phyloP scores from a whole-genome alignment of 1,140 invertebrate genomes.

The Prorops nasuta region DNA sequence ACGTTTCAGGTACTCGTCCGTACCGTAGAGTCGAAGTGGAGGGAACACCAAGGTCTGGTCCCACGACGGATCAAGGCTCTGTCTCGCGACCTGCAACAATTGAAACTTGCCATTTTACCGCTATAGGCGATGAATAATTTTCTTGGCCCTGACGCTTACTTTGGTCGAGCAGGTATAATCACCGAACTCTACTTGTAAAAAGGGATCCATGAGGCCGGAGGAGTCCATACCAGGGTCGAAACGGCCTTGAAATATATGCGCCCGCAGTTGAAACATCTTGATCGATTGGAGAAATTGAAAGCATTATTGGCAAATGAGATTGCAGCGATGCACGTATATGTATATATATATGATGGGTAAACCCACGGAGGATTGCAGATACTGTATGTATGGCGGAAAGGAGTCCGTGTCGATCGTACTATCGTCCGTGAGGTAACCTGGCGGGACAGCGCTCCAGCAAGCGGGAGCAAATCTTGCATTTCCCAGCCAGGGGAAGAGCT shows the following conservation, averaged over 20 bases:
- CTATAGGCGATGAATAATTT: no score
- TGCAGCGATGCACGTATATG: background rate
- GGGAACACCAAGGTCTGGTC: slow-evolving; percentile 60
- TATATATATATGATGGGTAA: background rate
- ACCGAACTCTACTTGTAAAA: slow-evolving; percentile 54
- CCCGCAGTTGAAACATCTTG: slow-evolving; percentile 56
- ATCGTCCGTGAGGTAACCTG: slow-evolving; percentile 42
- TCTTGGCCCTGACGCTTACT: slow-evolving; percentile 27
- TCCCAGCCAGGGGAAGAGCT: slow-evolving; percentile 50
- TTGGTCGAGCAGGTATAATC: slow-evolving; percentile 41
- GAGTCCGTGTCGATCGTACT: slow-evolving; percentile 20
- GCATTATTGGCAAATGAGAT: background rate
- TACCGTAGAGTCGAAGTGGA: slow-evolving; percentile 53
- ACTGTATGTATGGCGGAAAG: slow-evolving; percentile 39
- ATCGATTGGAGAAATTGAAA: background rate
- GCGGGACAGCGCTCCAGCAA: slow-evolving; percentile 46
- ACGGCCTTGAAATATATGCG: slow-evolving; percentile 64
- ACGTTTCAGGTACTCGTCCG: slow-evolving; percentile 48
- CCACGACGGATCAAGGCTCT: slow-evolving; percentile 62
- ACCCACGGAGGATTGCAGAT: slow-evolving; percentile 40
- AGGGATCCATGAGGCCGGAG: slow-evolving; percentile 57
- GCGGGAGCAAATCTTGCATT: slow-evolving; percentile 37
- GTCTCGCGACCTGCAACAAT: slow-evolving; percentile 39
- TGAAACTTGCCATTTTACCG: no score
- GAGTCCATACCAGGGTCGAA: slow-evolving; percentile 58